Percentiles rank a stretch among this genome's conserved stretches.
Evolutionary conservation across 2,888 invertebrate genomes (phyloP).

Genomic region (Automeris io): DNA sequence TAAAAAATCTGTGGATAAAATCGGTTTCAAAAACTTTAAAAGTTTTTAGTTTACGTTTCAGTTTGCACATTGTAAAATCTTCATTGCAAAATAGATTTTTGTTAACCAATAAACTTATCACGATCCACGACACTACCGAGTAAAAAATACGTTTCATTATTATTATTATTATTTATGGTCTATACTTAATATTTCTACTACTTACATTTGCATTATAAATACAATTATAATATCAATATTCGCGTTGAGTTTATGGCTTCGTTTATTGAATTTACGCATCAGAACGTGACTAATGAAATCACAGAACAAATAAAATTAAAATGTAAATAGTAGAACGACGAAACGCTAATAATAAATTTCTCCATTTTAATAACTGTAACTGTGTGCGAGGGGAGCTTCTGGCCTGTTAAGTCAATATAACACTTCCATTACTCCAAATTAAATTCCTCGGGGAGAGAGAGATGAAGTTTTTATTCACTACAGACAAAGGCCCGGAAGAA

Average conservation of each 20-base stretch:
- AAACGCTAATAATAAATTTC: slow-evolving; percentile 77
- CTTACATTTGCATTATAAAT: slow-evolving; percentile 17
- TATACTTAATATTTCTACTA: background rate
- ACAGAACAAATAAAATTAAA: slow-evolving; percentile 76
- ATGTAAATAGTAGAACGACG: slow-evolving; percentile 72
- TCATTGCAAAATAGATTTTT: too few species aligned
- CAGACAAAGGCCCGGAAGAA: slow-evolving; percentile 58
- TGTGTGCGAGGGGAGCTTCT: slow-evolving; percentile 66
- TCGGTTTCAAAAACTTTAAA: too few species aligned
- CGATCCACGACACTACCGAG: too few species aligned
- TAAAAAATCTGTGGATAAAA: too few species aligned
- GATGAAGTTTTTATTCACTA: slow-evolving; percentile 71
- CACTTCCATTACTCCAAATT: slow-evolving; percentile 77
- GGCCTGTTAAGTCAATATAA: slow-evolving; percentile 78
- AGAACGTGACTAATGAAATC: slow-evolving; percentile 72
- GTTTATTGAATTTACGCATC: slow-evolving; percentile 62
- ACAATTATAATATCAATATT: slow-evolving; percentile 24
- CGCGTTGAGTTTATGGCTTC: slow-evolving; percentile 32
- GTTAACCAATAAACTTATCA: too few species aligned
- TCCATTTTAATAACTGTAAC: slow-evolving; percentile 77
- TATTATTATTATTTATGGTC: too few species aligned
- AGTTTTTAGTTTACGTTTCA: too few species aligned
- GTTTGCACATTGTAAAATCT: too few species aligned
- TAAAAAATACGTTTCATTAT: too few species aligned
- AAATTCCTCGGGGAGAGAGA: slow-evolving; percentile 74